Evolutionary conservation across 2,113 vertebrate species (phyloP), one percentile per base, ranked within the genome.

Genomic region (Edolisoma coerulescens): DNA sequence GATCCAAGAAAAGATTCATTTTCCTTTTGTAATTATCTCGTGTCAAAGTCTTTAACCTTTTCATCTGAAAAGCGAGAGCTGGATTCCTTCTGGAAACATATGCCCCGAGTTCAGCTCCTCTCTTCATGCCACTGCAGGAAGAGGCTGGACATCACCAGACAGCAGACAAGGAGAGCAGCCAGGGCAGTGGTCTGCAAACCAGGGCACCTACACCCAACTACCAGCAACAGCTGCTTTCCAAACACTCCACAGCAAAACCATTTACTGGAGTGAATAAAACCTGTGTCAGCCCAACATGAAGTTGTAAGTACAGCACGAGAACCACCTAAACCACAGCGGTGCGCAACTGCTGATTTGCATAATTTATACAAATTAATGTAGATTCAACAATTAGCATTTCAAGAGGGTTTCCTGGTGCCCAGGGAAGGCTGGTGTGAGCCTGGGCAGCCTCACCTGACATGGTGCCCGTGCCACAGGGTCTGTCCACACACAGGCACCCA

Each of bases 331-430:
- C 92, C 91, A 94, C 91, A 96, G 95, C 18, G 5, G 84, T 78
- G 74, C 1, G 8, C 95, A 95, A 97, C 91, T 93, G 96, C 90
- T 92, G 70, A 94, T 98, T 84, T 95, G 85, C 93, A 97, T 98
- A 97, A 98, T 96, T 96, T 97, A 98, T 89, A 97, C 96, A 97
- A 96, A 97, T 97, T 93, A 94, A 98, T 91, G 94, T 91, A 94
- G 94, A 93, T 92, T 93, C 61, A 64, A 86, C 96, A 94, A 98
- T 98, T 94, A 96, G 64, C 91, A 96, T 97, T 97, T 97, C 83
- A 65, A 87, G 94, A 95, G 84, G 89, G 89, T 91, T 96, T 97
- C 92, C 84, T 95, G 90, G 81, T 95, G 96, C 96, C 95, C 90
- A 91, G 92, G 94, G 92, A 97, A 97, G 84, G 95, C 69, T 56